Conservation (phyloP, 1,140 invertebrate genomes). For the Drosophila grimshawi region DNA sequence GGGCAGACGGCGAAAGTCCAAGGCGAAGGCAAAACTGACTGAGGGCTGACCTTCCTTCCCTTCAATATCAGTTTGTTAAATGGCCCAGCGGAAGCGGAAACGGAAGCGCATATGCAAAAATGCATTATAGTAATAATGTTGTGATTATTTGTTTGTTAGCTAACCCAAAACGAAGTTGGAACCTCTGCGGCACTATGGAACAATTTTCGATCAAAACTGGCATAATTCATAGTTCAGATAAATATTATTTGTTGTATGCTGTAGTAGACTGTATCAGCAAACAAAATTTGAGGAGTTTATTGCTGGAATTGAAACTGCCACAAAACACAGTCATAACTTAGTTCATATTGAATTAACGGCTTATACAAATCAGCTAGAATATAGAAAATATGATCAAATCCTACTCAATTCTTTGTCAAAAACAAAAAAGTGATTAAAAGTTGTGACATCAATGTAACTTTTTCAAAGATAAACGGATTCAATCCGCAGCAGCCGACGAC, state of each 20-base stretch:
- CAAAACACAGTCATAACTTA: too few relatives aligned
- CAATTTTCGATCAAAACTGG: background rate
- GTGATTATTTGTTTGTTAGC: background rate
- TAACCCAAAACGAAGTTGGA: background rate
- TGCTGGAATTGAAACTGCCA: too few relatives aligned
- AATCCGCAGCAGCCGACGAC: background rate
- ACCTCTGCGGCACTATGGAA: background rate
- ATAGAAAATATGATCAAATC: too few relatives aligned
- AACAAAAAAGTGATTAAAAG: background rate
- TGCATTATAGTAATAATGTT: slow-evolving; percentile 12
- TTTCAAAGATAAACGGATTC: background rate
- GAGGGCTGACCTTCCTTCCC: slow-evolving; percentile 31
- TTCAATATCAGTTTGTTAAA: slow-evolving; percentile 39
- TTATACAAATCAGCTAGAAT: too few relatives aligned
- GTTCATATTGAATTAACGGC: too few relatives aligned
- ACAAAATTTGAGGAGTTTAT: too few relatives aligned
- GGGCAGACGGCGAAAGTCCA: slow-evolving; percentile 26
- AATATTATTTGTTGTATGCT: background rate
- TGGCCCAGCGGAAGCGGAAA: slow-evolving; percentile 21
- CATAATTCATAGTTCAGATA: background rate
- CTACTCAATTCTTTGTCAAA: too few relatives aligned
- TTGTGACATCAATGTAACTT: background rate
- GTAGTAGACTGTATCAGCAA: too few relatives aligned
- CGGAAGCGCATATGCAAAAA: slow-evolving; percentile 31
- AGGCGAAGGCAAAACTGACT: slow-evolving; percentile 28